Percentiles rank a stretch among this genome's conserved stretches.
These are phyloP conservation scores for Cromileptes altivelis DNA, from an alignment of 2,113 vertebrate species.

Conservation along the genomic window DNA sequence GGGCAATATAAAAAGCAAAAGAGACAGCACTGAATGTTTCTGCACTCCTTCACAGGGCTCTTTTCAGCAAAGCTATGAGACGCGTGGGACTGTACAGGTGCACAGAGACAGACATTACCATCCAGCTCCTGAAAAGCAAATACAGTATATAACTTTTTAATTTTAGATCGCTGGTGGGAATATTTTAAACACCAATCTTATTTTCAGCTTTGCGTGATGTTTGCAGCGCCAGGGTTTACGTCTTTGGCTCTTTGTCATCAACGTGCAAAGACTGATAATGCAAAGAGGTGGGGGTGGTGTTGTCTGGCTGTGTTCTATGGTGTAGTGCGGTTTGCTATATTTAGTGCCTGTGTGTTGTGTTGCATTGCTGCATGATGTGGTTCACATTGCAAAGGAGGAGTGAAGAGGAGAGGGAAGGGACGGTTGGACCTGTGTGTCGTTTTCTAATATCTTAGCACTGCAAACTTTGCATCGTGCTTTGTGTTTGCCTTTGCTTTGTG, in stretches of 20 bases:
- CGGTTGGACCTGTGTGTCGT: background rate
- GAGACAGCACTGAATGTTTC: background rate
- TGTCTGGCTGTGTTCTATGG: background rate
- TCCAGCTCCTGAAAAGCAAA: background rate
- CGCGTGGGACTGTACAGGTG: background rate
- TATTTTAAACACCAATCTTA: background rate
- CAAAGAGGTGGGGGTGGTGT: slow-evolving; percentile 45
- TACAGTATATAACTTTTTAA: background rate
- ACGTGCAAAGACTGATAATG: slow-evolving; percentile 43
- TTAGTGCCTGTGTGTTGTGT: slow-evolving; percentile 53
- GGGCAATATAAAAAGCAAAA: slow-evolving; percentile 22
- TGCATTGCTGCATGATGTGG: slow-evolving; percentile 40
- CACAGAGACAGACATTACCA: slow-evolving; percentile 6
- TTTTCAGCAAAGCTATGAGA: slow-evolving; percentile 8
- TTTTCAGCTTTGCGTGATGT: slow-evolving; percentile 21
- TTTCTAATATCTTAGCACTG: background rate
- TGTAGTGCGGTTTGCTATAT: slow-evolving; percentile 50
- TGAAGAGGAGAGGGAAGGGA: background rate
- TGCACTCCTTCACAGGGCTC: slow-evolving; percentile 14
- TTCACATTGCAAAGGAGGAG: slow-evolving; percentile 9
- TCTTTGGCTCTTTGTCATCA: slow-evolving; percentile 33
- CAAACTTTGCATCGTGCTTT: background rate
- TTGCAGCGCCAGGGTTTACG: background rate
- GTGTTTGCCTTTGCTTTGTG: slow-evolving; percentile 10
- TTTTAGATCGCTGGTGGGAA: slow-evolving; percentile 13